Evolutionary conservation across 2,797 vertebrate species (phyloP).

Genomic region (Cossypha niveicapilla): DNA sequence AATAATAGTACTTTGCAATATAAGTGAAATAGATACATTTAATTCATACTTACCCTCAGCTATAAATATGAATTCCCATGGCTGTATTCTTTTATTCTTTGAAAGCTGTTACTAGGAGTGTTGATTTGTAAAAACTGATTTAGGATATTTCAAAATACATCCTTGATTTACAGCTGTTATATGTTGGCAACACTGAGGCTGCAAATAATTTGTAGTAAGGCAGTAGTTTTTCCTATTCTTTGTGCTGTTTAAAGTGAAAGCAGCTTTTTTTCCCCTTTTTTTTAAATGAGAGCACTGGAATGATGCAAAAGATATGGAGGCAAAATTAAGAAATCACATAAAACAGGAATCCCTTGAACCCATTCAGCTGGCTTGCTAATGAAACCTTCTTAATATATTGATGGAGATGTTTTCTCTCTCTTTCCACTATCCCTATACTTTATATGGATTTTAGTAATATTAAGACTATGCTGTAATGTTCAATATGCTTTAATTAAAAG

Average conservation of each 20-base stretch:
- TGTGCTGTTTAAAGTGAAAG: conserved; percentile 46
- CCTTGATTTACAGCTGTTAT: conserved; percentile 42
- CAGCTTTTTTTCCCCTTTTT: background rate
- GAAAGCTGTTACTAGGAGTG: conserved; percentile 13
- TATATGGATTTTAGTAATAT: conserved; percentile 27
- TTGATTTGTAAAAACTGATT: conserved; percentile 61
- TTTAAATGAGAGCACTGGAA: background rate
- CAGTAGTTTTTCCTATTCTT: conserved; percentile 41
- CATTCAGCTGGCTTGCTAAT: conserved; percentile 33
- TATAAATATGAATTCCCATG: conserved; percentile 21
- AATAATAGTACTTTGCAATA: background rate
- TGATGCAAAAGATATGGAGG: background rate
- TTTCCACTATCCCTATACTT: background rate
- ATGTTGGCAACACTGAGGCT: conserved; percentile 43
- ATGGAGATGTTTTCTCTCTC: conserved; percentile 11
- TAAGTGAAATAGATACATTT: conserved; percentile 24
- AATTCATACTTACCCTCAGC: background rate
- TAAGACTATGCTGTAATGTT: conserved; percentile 16
- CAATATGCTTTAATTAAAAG: conserved; percentile 64
- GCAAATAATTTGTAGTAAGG: conserved; percentile 55
- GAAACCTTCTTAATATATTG: conserved; percentile 36
- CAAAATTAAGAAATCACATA: conserved; percentile 9
- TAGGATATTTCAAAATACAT: conserved; percentile 40
- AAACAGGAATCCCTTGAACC: background rate
- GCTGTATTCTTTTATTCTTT: conserved; percentile 44